Percentiles rank a stretch among this genome's conserved stretches.
These are phyloP conservation scores for Mallateleia sp. DNA, from an alignment of 2,888 invertebrate genomes.

Conservation along the genomic window DNA sequence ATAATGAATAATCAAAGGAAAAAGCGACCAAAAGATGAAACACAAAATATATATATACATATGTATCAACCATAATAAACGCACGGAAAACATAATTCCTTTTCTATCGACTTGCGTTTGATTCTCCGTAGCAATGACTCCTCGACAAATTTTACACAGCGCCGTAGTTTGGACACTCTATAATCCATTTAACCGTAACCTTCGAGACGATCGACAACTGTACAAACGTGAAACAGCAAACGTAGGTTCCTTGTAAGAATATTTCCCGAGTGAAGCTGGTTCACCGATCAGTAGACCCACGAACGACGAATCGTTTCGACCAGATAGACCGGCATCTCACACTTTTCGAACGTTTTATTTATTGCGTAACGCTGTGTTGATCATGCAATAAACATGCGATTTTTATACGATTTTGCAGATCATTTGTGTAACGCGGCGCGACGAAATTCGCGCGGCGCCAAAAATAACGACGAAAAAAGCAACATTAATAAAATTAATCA, in stretches of 20 bases:
- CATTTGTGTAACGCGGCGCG: constrained; percentile 34
- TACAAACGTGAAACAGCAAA: constrained; percentile 10
- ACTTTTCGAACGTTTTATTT: constrained; percentile 54
- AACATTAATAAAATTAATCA: background rate
- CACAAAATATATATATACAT: constrained; percentile 4
- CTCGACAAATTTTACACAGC: constrained; percentile 31
- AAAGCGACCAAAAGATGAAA: background rate
- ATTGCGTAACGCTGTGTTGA: constrained; percentile 41
- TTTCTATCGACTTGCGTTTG: constrained; percentile 26
- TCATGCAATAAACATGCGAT: constrained; percentile 48
- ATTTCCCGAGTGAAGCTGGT: constrained; percentile 60
- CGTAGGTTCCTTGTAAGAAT: constrained; percentile 68
- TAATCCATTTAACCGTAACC: constrained; percentile 40
- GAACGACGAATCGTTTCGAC: background rate
- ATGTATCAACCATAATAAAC: constrained; percentile 6
- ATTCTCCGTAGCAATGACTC: background rate
- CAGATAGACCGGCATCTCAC: constrained; percentile 23
- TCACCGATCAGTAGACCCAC: no score
- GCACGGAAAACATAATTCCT: constrained; percentile 39
- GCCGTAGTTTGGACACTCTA: background rate
- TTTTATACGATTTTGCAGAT: constrained; percentile 74
- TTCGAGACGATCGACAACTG: constrained; percentile 2
- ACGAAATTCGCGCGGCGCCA: constrained; percentile 8
- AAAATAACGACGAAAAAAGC: constrained; percentile 6
- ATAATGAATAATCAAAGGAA: constrained; percentile 48